These are phyloP conservation scores for Clangula hyemalis DNA, from an alignment of 2,797 vertebrate species.

Conservation along the genomic window DNA sequence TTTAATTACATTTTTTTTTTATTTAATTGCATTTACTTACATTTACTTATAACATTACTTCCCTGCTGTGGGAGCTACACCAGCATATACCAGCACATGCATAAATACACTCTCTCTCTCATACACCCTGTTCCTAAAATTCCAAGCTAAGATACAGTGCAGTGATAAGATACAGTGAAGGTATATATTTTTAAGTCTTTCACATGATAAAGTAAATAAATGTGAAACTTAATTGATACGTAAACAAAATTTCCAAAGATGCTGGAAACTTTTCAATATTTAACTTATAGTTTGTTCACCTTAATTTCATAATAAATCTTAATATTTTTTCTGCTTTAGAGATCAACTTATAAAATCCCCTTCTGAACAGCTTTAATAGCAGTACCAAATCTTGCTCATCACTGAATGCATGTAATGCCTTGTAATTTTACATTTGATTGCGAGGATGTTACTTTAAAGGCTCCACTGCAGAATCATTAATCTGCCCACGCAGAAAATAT, in stretches of 20 bases:
- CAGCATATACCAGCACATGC: neutral
- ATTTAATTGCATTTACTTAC: neutral
- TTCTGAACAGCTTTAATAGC: constrained; percentile 36
- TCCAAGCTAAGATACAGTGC: neutral
- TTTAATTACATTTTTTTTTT: too few species aligned
- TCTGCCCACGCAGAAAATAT: neutral
- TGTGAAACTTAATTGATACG: neutral
- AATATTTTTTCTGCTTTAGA: constrained; percentile 15
- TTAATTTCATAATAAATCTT: constrained; percentile 6
- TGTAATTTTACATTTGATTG: constrained; percentile 53
- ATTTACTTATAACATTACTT: neutral
- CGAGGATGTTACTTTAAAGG: constrained; percentile 46
- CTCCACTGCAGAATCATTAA: constrained; percentile 28
- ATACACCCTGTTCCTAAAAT: neutral
- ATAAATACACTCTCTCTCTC: neutral
- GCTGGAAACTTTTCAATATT: neutral
- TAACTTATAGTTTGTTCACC: neutral
- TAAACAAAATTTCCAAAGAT: neutral
- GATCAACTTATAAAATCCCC: neutral
- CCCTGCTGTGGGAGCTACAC: neutral
- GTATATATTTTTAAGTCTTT: neutral
- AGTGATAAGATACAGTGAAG: neutral
- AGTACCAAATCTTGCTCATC: constrained; percentile 27
- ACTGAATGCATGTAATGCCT: constrained; percentile 35
- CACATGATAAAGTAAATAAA: neutral